Evolutionary conservation across 1,140 invertebrate genomes (phyloP).

Genomic region (Brachionus plicatilis): DNA sequence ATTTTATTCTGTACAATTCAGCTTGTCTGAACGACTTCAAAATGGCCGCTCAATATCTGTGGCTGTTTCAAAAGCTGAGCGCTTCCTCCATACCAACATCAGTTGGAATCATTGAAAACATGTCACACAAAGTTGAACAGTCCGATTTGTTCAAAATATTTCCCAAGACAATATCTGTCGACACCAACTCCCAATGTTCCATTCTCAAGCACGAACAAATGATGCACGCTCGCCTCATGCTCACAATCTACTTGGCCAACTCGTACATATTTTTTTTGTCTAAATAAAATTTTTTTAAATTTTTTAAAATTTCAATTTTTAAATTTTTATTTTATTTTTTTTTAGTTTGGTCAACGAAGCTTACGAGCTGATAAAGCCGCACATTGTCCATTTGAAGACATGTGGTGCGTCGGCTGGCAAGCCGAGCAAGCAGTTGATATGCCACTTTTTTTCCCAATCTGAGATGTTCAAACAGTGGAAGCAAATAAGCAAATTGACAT

Average conservation of each 20-base stretch:
- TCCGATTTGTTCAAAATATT: not conserved
- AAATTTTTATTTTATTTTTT: not conserved
- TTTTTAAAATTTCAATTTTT: too few relatives aligned
- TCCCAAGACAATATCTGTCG: not conserved
- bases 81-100: not conserved
- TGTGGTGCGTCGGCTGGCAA: not conserved
- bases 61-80: constrained; percentile 5
- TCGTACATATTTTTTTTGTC: not conserved
- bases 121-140: not conserved
- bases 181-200: not conserved
- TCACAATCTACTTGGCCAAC: not conserved
- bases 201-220: not conserved
- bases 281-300: not conserved
- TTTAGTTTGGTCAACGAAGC: not conserved
- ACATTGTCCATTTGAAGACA: not conserved
- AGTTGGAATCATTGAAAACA: not conserved
- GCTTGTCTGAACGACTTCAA: not conserved
- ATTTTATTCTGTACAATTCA: constrained; percentile 1
- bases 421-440: not conserved
- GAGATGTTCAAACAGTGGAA: constrained; percentile 7
- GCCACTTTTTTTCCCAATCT: not conserved
- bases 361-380: not conserved
- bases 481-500: not conserved
- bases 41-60: not conserved
- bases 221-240: not conserved